Evolutionary conservation across 2,888 invertebrate species (phyloP).

Genomic region (Listrodromus nycthemerus): DNA sequence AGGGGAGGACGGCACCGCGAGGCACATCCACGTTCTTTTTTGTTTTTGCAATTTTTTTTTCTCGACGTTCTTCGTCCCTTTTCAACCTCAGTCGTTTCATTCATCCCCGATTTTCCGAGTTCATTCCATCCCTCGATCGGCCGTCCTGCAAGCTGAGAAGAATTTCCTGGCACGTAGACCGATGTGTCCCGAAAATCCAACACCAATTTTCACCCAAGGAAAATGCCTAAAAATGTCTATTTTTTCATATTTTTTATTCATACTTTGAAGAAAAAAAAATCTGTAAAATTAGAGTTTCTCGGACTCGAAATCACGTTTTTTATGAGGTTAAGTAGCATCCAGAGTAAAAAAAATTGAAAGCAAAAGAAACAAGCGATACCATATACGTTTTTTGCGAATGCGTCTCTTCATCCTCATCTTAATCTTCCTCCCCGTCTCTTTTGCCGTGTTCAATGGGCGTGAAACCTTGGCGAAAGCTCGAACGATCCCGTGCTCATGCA

Average conservation of each 20-base stretch:
- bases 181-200: not conserved
- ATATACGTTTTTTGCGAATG: not conserved
- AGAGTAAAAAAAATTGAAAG: not conserved
- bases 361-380: not conserved
- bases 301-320: too few relatives aligned
- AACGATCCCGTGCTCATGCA: constrained; percentile 45
- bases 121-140: not conserved
- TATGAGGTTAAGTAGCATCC: not conserved
- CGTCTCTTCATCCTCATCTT: not conserved
- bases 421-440: not conserved
- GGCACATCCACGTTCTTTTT: constrained; percentile 48
- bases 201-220: not conserved
- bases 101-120: not conserved
- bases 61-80: not conserved
- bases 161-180: not conserved
- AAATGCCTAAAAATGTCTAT: too few relatives aligned
- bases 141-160: not conserved
- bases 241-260: too few relatives aligned
- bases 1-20: constrained; percentile 20
- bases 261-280: too few relatives aligned
- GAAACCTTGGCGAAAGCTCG: constrained; percentile 53
- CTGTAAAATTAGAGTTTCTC: too few relatives aligned
- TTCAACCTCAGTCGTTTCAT: constrained; percentile 7
- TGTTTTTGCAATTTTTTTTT: constrained; percentile 3
- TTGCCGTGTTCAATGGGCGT: constrained; percentile 44